Evolutionary conservation across 2,888 invertebrate species (phyloP), one percentile per base, ranked within the genome.

Genomic region (Habroteleia sp.): DNA sequence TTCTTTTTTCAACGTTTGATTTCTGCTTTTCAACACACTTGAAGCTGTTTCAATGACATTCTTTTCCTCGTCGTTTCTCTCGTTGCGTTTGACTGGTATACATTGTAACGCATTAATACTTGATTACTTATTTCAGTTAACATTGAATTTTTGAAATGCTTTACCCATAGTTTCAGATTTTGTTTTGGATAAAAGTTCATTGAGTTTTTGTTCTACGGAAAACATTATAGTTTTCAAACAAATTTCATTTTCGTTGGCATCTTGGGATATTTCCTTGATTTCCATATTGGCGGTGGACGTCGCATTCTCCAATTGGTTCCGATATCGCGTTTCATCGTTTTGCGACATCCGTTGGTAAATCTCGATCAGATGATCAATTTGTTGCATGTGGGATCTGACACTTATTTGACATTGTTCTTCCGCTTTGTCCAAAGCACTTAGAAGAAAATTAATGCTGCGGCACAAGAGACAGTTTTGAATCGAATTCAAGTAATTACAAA

Each of bases 371-470:
- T 79, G 79, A 73, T 89, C 87, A 11, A 90, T 86, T 31, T 85
- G 82, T 14, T 89, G 88, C 1, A 83, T 75, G 66, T 90, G 89
- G 3, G 83, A 79, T 37, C 82, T 80, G 16, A 85, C 80, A 62
- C 87, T 89, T 77, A 80, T 83, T 71, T 86, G 84, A 69, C 89
- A 87, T 72, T 90, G 89, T 10, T 89, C 85, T 23, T 89, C 88
- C 0, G 89, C 84, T 7, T 86, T 84, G 13, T 81, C 80, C 2
- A 90, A 33, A 58, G 89, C 89, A 14, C 90, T 89, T 83, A 90
- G 77, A 4, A 90, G 80, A 6, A 89, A 69, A 1, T 72, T 69
- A 10, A 81, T 80, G 27, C 81, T 81, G 39, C 17, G 16, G 6
- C 10, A 35, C 10, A 17, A 39, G 16, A 17, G 3, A 17, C 17